Evolutionary conservation across 2,113 vertebrate species (phyloP).

Genomic region (Casuarius casuarius): DNA sequence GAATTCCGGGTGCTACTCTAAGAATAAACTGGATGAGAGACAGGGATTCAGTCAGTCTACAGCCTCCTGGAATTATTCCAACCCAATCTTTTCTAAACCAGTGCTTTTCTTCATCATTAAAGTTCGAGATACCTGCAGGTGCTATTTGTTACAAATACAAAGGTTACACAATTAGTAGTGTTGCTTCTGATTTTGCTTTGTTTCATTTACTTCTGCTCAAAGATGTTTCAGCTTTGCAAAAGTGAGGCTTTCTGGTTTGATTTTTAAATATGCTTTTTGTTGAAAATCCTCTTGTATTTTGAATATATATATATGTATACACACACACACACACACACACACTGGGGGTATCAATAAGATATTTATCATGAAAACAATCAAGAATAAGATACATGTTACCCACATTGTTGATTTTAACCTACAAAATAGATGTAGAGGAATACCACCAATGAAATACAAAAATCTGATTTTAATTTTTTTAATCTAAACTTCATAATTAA

Average conservation of each 20-base stretch:
- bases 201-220: neutral
- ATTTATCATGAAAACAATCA: neutral
- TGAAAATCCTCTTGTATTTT: neutral
- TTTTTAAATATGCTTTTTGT: neutral
- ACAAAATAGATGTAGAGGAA: neutral
- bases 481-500: neutral
- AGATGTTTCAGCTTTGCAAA: neutral
- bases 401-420: neutral
- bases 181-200: neutral
- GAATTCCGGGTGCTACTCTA: neutral
- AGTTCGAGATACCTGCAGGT: neutral
- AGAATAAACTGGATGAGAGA: neutral
- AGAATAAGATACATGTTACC: neutral
- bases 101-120: neutral
- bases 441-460: neutral
- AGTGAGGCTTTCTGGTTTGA: neutral
- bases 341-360: neutral
- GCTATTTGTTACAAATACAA: neutral
- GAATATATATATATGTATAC: neutral
- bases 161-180: neutral
- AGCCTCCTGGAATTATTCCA: neutral
- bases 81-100: neutral
- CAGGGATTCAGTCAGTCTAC: neutral
- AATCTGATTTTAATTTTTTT: neutral
- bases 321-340: no score